phyloP scores from a whole-genome alignment of 2,888 invertebrate genomes.

The Hirtodrosophila trivittata region DNA sequence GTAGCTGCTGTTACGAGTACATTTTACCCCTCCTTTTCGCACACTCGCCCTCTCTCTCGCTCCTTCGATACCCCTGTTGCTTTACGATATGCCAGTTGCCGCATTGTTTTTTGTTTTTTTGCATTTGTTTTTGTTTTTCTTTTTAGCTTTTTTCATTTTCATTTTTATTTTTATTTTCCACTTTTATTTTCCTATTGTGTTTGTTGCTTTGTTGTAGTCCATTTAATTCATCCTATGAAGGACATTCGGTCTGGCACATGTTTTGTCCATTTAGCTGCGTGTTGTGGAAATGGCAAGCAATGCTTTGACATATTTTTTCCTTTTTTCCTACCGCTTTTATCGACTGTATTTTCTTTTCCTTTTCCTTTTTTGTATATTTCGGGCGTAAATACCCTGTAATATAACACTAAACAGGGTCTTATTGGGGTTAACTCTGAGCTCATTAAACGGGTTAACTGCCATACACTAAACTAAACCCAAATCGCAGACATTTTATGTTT shows the following conservation, averaged over 20 bases:
- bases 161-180: neutral
- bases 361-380: neutral
- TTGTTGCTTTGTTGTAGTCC: constrained; percentile 75
- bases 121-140: constrained; percentile 11
- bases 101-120: constrained; percentile 43
- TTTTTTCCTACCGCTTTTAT: constrained; percentile 22
- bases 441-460: too few relatives aligned
- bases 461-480: too few relatives aligned
- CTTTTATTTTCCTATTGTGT: constrained; percentile 32
- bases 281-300: constrained; percentile 57
- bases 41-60: constrained; percentile 3
- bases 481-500: too few relatives aligned
- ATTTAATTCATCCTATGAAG: constrained; percentile 70
- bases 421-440: too few relatives aligned
- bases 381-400: too few relatives aligned
- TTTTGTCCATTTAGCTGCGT: constrained; percentile 64
- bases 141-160: neutral
- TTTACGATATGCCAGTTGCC: constrained; percentile 58
- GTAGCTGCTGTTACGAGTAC: constrained; percentile 2
- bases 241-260: constrained; percentile 63
- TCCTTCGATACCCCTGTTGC: constrained; percentile 21
- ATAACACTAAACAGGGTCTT: neutral
- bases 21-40: constrained; percentile 15
- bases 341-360: neutral
- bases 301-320: constrained; percentile 74